Evolutionary conservation across 2,888 invertebrate genomes (phyloP).

Genomic region (Folsomia candida): DNA sequence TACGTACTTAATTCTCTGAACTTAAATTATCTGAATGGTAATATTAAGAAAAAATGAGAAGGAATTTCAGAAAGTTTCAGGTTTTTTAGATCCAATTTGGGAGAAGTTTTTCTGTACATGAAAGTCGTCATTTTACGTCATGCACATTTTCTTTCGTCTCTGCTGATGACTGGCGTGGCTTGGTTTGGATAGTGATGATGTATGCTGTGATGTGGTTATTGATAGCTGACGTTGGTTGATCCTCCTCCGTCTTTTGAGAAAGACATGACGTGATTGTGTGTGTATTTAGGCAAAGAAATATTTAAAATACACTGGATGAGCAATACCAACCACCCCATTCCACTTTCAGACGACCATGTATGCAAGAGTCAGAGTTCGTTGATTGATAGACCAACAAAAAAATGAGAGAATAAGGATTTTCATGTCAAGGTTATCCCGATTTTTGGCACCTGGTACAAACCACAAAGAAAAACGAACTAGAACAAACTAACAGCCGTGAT

Average conservation of each 20-base stretch:
- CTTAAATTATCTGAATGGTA: too few relatives aligned
- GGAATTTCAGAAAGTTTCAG: too few relatives aligned
- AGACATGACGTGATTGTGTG: slow-evolving; percentile 1
- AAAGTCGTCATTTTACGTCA: not conserved
- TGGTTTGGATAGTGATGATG: too few relatives aligned
- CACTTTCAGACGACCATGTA: not conserved
- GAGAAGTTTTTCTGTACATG: not conserved
- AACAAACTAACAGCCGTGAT: not conserved
- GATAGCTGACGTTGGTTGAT: slow-evolving; percentile 1
- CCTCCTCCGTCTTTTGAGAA: not conserved
- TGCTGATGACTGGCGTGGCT: not conserved
- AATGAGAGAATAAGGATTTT: slow-evolving; percentile 25
- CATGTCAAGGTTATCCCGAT: slow-evolving; percentile 39
- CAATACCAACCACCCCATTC: not conserved
- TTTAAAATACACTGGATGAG: not conserved
- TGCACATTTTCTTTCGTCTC: not conserved
- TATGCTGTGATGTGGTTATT: not conserved
- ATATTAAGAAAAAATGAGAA: too few relatives aligned
- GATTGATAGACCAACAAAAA: slow-evolving; percentile 13
- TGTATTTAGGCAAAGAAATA: slow-evolving; percentile 3
- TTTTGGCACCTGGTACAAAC: slow-evolving; percentile 23
- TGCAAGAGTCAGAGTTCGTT: not conserved
- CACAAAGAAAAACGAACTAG: not conserved
- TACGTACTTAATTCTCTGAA: too few relatives aligned
- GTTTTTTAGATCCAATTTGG: not conserved